Base-by-base conservation (phyloP, 2,888 invertebrate species). In the Formica aserva region DNA sequence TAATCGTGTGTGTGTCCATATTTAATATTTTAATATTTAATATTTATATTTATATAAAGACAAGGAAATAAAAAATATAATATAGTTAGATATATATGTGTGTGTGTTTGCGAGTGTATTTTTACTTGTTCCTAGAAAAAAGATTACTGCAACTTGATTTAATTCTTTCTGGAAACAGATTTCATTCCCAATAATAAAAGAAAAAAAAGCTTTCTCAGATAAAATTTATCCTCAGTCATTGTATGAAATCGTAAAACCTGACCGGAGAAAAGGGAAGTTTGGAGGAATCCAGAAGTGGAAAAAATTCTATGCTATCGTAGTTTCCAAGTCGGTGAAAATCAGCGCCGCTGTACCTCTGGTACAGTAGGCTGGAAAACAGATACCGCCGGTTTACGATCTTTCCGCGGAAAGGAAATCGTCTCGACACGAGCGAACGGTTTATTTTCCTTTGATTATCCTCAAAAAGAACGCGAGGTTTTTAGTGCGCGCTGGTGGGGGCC, bases 271-370 rank as follows among this genome's bases (percentile, higher is more conserved):
- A 52, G 9, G 45, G n/a, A 32, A 45, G 41, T 2, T 13, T 63
- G 13, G n/a, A 63, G 63, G 22, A 65, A 75, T 75, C 11, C 35
- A 48, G 22, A 65, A 65, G 11, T 65, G 32, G 55, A 74, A 74
- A 82, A 84, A 84, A 75, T 74, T 81, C 32, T 26, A 57, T 66
- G 74, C 80, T 84, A 81, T 84, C 81, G 48, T 74, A 57, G 48
- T 84, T 84, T 84, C 84, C 84, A 60, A 48, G 29, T 60, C 63
- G 69, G 22, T 82, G 66, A 35, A 75, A 76, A 65, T 55, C 63
- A 65, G 22, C 52, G 13, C 35, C 26, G 38, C 29, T n/a, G 26
- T 29, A 38, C 18, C 29, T 41, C 48, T 5, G 26, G 13, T 57
- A 75, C 65, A 77, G 55, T 65, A 80, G 80, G 72, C 52, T 52